phyloP scores from a whole-genome alignment of 2,113 vertebrate genomes.

The Eublepharis macularius region DNA sequence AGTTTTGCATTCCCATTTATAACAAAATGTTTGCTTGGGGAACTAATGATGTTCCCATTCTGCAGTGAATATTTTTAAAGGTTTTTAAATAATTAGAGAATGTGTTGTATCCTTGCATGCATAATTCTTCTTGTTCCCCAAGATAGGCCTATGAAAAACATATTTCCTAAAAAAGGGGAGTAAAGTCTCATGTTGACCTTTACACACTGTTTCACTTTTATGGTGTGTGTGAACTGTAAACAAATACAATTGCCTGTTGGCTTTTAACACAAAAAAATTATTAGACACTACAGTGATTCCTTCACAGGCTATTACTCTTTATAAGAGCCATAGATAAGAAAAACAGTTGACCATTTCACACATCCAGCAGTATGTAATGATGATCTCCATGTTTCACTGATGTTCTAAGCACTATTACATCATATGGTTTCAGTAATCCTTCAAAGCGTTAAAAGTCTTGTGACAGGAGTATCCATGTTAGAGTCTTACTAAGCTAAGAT shows the following conservation, averaged over 20 bases:
- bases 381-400: conserved; percentile 37
- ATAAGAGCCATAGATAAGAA: conserved; percentile 38
- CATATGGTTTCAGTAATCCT: conserved; percentile 27
- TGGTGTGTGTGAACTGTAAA: conserved; percentile 32
- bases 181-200: conserved; percentile 37
- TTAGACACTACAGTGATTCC: conserved; percentile 36
- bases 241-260: conserved; percentile 29
- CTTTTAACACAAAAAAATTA: conserved; percentile 29
- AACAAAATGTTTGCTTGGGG: not conserved
- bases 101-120: not conserved
- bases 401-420: conserved; percentile 26
- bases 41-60: not conserved
- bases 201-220: conserved; percentile 42
- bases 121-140: not conserved
- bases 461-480: not conserved
- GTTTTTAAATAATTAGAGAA: not conserved
- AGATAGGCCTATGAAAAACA: not conserved
- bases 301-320: conserved; percentile 46
- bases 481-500: not conserved
- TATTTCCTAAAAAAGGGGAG: conserved; percentile 10
- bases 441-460: not conserved
- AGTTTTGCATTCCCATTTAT: not conserved
- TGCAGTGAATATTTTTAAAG: not conserved
- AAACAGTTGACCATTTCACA: conserved; percentile 39
- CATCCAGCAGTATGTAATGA: conserved; percentile 41